Evolutionary conservation across 2,888 invertebrate species (phyloP).

Genomic region (Leptarthrus brevirostris): DNA sequence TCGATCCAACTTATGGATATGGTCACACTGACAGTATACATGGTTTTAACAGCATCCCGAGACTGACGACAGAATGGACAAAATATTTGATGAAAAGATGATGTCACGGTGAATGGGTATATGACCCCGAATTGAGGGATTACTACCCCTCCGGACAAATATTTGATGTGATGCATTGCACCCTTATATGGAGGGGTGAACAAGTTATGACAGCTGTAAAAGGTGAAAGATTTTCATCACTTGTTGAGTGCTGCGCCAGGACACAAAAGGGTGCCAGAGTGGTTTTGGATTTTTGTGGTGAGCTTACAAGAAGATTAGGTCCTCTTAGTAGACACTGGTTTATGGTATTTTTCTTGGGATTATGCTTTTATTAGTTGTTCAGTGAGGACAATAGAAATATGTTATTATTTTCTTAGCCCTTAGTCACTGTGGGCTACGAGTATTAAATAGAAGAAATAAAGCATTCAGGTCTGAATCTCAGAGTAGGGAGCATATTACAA

Average conservation of each 20-base stretch:
- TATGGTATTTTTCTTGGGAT: conserved; percentile 16
- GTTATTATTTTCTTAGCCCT: too few species aligned
- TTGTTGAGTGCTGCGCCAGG: conserved; percentile 27
- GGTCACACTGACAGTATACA: too few species aligned
- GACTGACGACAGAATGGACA: not conserved
- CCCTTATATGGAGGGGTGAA: not conserved
- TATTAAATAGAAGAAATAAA: too few species aligned
- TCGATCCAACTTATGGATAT: too few species aligned
- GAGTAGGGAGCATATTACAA: too few species aligned
- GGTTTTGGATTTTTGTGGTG: not conserved
- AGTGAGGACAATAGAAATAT: too few species aligned
- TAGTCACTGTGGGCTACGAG: too few species aligned
- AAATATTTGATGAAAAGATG: conserved; percentile 17
- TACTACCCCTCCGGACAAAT: conserved; percentile 3
- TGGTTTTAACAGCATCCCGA: too few species aligned
- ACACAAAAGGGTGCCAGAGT: conserved; percentile 4
- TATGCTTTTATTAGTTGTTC: conserved; percentile 22
- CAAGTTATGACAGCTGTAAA: conserved; percentile 41
- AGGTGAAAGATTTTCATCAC: conserved; percentile 48
- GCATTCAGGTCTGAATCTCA: too few species aligned
- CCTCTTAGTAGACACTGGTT: conserved; percentile 8
- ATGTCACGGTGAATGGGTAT: conserved; percentile 27
- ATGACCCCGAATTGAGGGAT: conserved; percentile 6
- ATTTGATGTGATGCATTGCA: conserved; percentile 18
- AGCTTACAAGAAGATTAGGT: conserved; percentile 32